phyloP scores from a whole-genome alignment of 2,113 vertebrate genomes.

The Cyrtonyx montezumae region DNA sequence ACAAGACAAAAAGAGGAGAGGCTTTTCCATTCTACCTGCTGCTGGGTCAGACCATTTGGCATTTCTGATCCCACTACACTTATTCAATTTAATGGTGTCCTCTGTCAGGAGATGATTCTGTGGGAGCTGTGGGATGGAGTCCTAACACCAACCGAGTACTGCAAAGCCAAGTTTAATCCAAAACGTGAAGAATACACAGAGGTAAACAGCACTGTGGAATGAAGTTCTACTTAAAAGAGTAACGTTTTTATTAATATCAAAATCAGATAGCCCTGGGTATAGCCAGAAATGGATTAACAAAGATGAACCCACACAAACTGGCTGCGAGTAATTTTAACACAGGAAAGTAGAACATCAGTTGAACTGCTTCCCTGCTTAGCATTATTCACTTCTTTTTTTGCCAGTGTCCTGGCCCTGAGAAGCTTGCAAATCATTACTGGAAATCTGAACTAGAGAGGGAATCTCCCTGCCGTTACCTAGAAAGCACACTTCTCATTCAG shows the following conservation, averaged over 20 bases:
- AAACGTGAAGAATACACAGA: not conserved
- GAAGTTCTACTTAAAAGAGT: not conserved
- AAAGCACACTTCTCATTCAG: not conserved
- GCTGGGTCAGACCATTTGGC: not conserved
- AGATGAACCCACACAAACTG: constrained; percentile 54
- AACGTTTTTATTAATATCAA: constrained; percentile 53
- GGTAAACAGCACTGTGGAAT: not conserved
- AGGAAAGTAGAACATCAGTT: constrained; percentile 40
- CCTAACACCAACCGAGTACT: not conserved
- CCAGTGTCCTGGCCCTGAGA: not conserved
- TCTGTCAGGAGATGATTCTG: not conserved
- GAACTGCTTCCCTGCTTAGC: constrained; percentile 12
- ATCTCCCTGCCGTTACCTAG: constrained; percentile 14
- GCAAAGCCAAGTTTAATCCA: not conserved
- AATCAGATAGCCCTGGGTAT: constrained; percentile 25
- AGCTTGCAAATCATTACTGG: constrained; percentile 17
- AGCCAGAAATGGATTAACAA: constrained; percentile 42
- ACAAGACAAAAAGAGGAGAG: not conserved
- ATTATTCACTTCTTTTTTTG: not conserved
- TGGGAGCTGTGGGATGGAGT: not conserved
- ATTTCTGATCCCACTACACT: not conserved
- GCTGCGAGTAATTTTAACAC: constrained; percentile 58
- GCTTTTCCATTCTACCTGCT: not conserved
- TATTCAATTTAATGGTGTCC: not conserved
- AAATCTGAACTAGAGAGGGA: constrained; percentile 30